phyloP scores from a whole-genome alignment of 2,797 vertebrate genomes.

The Eutrigla gurnardus region DNA sequence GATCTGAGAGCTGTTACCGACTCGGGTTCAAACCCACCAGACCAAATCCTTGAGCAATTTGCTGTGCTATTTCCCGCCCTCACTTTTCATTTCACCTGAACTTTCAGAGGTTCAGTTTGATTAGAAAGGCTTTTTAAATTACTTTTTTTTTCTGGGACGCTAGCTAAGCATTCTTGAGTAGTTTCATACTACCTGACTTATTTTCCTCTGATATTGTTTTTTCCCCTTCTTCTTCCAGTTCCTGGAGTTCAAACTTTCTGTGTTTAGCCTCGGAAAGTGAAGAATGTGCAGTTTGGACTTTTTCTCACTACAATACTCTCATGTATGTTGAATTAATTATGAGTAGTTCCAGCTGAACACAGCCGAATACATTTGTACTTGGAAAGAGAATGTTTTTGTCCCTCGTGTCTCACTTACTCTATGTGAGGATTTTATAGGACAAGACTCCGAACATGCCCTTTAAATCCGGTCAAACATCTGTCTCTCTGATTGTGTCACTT shows the following conservation, averaged over 20 bases:
- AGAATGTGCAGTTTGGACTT: background rate
- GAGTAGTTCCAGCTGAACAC: background rate
- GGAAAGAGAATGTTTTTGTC: background rate
- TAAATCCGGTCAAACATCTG: background rate
- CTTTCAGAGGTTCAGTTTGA: slow-evolving; percentile 36
- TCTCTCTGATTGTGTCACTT: background rate
- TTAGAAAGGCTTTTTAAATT: slow-evolving; percentile 27
- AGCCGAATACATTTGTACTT: background rate
- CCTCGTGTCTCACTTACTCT: background rate
- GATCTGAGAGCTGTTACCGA: slow-evolving; percentile 20
- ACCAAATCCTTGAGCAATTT: slow-evolving; percentile 33
- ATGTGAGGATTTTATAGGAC: background rate
- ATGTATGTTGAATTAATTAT: background rate
- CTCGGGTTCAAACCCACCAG: slow-evolving; percentile 15
- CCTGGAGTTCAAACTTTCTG: slow-evolving; percentile 1
- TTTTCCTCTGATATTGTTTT: background rate
- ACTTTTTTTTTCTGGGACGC: slow-evolving; percentile 13
- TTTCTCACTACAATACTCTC: background rate
- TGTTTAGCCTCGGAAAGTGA: slow-evolving; percentile 4
- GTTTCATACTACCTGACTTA: slow-evolving; percentile 1
- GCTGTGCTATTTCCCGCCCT: slow-evolving; percentile 13
- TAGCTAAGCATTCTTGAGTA: slow-evolving; percentile 21
- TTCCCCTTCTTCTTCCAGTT: background rate
- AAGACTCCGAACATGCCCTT: background rate
- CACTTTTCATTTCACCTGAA: slow-evolving; percentile 40